phyloP scores from a whole-genome alignment of 2,888 invertebrate species.

The Dioctria linearis region DNA sequence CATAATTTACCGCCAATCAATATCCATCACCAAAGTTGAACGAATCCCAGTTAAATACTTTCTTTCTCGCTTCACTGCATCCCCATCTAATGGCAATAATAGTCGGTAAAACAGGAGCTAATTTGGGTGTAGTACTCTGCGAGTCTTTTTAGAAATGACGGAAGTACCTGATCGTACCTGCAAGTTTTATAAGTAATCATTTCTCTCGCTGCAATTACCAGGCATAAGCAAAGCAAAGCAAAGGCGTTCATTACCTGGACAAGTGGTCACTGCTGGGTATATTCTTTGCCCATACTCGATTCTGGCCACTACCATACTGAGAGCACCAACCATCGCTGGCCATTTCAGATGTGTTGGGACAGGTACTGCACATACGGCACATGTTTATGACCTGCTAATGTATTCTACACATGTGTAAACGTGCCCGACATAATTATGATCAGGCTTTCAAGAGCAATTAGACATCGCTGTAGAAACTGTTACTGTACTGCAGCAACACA shows the following conservation, averaged over 20 bases:
- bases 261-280: neutral
- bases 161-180: slow-evolving; percentile 18
- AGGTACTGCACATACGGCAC: neutral
- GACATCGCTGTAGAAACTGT: neutral
- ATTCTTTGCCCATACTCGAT: neutral
- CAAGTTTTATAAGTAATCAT: slow-evolving; percentile 19
- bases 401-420: slow-evolving; percentile 8
- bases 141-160: slow-evolving; percentile 29
- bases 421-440: slow-evolving; percentile 15
- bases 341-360: neutral
- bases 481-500: neutral
- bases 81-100: neutral
- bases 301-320: neutral
- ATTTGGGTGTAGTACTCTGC: neutral
- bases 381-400: slow-evolving; percentile 17
- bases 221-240: no score
- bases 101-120: neutral
- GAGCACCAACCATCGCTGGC: neutral
- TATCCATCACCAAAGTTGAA: neutral
- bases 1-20: neutral
- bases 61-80: neutral
- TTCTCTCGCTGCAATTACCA: slow-evolving; percentile 5
- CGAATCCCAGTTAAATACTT: neutral
- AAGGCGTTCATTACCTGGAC: neutral
- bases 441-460: slow-evolving; percentile 15